phyloP scores from a whole-genome alignment of 2,113 vertebrate species.

The Corvus moneduloides region DNA sequence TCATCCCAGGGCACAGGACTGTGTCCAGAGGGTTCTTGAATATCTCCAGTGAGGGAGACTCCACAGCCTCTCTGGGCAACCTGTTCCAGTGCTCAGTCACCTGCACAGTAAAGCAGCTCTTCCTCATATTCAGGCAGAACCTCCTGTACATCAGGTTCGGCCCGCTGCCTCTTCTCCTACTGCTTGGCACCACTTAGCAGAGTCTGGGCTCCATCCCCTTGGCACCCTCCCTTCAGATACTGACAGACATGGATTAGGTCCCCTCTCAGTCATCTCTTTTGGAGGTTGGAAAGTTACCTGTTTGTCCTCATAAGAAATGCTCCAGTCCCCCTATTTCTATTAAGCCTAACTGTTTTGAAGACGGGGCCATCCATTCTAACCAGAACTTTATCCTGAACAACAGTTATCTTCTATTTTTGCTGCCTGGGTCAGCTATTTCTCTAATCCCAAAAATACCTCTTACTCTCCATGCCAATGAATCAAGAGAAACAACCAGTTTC shows the following conservation, averaged over 20 bases:
- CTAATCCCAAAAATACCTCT: neutral
- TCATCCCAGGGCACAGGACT: neutral
- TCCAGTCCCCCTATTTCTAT: neutral
- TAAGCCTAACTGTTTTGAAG: neutral
- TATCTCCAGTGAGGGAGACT: no score
- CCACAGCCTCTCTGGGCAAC: neutral
- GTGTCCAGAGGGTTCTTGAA: rapidly evolving
- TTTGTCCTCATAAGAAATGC: neutral
- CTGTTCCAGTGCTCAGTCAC: neutral
- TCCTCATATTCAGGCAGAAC: neutral
- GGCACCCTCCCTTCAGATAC: neutral
- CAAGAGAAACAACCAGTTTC: neutral
- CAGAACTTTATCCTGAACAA: neutral
- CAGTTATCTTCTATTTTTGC: neutral
- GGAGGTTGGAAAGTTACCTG: neutral
- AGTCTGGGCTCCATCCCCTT: neutral
- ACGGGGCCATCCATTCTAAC: neutral
- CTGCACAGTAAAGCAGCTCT: neutral
- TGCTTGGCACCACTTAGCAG: neutral
- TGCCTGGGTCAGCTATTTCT: neutral
- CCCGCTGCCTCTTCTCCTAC: neutral
- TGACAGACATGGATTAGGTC: neutral
- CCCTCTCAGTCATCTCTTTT: neutral
- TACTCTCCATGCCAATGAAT: neutral
- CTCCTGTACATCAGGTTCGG: neutral